Percentiles rank a stretch among this genome's conserved stretches.
Conservation (phyloP, 2,113 vertebrate genomes). For the Lepus europaeus region DNA sequence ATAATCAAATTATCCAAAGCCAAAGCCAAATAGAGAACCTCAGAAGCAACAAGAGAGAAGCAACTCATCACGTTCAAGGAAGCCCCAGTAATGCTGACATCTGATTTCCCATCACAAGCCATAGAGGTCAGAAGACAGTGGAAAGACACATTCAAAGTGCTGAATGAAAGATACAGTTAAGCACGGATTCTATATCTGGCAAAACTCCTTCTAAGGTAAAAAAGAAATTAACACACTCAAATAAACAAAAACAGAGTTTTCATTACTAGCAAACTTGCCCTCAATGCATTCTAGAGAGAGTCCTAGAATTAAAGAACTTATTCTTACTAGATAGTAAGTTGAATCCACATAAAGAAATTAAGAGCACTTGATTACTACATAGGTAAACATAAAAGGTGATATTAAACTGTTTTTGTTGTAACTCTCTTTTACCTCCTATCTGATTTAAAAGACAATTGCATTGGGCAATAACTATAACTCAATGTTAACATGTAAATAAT, state of each 20-base stretch:
- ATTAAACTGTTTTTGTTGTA: neutral
- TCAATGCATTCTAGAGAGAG: neutral
- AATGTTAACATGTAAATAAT: neutral
- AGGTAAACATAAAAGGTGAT: neutral
- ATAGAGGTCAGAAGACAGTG: neutral
- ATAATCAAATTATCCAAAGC: neutral
- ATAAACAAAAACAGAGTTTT: neutral
- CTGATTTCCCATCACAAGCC: neutral
- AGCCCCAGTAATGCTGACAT: too few species aligned
- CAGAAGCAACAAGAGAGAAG: neutral
- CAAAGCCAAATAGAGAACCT: neutral
- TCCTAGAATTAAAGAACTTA: too few species aligned
- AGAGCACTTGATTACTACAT: neutral
- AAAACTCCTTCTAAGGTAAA: neutral
- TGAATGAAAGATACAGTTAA: neutral
- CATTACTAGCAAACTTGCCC: neutral
- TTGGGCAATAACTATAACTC: neutral
- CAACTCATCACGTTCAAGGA: neutral
- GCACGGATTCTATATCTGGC: neutral
- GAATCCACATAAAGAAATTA: constrained; percentile 13
- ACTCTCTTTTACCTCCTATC: neutral
- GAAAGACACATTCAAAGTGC: neutral
- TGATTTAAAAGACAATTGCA: neutral
- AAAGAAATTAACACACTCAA: neutral
- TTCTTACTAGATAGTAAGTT: neutral